These are phyloP conservation scores for Acanthoscelides obtectus DNA, from an alignment of 2,888 invertebrate genomes.

Conservation along the genomic window DNA sequence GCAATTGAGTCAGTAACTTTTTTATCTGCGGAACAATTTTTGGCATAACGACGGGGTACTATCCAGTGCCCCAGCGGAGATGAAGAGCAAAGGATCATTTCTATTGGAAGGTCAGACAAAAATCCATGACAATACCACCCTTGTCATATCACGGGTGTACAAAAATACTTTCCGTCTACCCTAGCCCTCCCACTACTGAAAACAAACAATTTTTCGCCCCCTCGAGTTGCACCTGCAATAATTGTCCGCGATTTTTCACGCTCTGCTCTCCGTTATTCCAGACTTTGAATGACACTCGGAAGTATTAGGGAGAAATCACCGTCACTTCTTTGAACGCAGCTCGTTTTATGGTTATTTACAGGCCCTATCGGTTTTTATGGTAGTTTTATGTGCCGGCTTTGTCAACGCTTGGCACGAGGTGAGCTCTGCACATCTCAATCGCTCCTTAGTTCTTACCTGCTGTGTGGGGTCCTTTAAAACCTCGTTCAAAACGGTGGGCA, in stretches of 20 bases:
- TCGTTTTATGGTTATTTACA: constrained; percentile 18
- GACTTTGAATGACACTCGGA: neutral
- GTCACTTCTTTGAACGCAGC: neutral
- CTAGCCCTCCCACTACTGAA: neutral
- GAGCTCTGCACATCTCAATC: neutral
- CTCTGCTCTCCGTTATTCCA: neutral
- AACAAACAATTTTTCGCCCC: neutral
- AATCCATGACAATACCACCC: neutral
- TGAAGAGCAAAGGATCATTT: too few relatives aligned
- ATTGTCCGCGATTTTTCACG: neutral
- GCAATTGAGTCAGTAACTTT: too few relatives aligned
- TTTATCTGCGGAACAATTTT: too few relatives aligned
- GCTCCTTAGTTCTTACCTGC: neutral
- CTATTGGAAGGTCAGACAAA: too few relatives aligned
- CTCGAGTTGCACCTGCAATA: neutral
- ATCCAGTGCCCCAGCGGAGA: too few relatives aligned
- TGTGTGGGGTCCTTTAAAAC: neutral
- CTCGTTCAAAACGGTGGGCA: neutral
- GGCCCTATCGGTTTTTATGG: constrained; percentile 14
- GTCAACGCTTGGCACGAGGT: neutral
- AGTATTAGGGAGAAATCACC: neutral
- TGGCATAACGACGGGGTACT: too few relatives aligned
- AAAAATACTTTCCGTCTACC: neutral
- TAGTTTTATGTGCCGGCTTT: constrained; percentile 3
- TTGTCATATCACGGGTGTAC: neutral